Conservation (phyloP, 2,888 invertebrate species). For the Euclidia mi region DNA sequence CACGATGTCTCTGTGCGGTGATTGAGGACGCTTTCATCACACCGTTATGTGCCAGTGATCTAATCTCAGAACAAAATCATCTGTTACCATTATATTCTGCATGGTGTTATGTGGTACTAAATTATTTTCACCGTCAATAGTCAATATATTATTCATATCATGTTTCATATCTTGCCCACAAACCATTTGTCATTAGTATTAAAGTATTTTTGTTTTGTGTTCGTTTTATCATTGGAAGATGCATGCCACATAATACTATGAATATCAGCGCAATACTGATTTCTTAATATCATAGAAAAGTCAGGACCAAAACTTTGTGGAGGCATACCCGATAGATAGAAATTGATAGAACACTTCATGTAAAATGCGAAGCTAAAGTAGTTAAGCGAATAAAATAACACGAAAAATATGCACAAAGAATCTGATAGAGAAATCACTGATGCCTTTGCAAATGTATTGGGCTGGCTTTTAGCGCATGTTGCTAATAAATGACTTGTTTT, state of each 20-base stretch:
- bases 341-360: slow-evolving; percentile 1
- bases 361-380: slow-evolving; percentile 11
- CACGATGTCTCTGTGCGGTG: no score
- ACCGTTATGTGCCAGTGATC: slow-evolving; percentile 6
- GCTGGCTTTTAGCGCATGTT: slow-evolving; percentile 88
- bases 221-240: slow-evolving; percentile 62
- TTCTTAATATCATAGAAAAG: slow-evolving; percentile 82
- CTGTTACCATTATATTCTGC: slow-evolving; percentile 65
- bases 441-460: slow-evolving; percentile 82
- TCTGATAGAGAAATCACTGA: slow-evolving; percentile 18
- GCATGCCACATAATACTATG: slow-evolving; percentile 90
- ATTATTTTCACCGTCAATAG: slow-evolving; percentile 56
- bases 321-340: slow-evolving; percentile 64
- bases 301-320: slow-evolving; percentile 81
- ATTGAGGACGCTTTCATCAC: no score
- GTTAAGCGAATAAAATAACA: slow-evolving; percentile 6
- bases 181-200: slow-evolving; percentile 50
- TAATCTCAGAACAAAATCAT: slow-evolving; percentile 60
- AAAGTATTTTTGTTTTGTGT: slow-evolving; percentile 47
- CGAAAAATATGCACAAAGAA: slow-evolving; percentile 3
- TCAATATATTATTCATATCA: slow-evolving; percentile 43
- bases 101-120: slow-evolving; percentile 88
- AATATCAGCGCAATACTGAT: slow-evolving; percentile 77
- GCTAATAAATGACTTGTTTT: slow-evolving; percentile 90
- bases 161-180: slow-evolving; percentile 46